Conservation (phyloP, 2,888 invertebrate species). For the Gymnoscelis rufifasciata region DNA sequence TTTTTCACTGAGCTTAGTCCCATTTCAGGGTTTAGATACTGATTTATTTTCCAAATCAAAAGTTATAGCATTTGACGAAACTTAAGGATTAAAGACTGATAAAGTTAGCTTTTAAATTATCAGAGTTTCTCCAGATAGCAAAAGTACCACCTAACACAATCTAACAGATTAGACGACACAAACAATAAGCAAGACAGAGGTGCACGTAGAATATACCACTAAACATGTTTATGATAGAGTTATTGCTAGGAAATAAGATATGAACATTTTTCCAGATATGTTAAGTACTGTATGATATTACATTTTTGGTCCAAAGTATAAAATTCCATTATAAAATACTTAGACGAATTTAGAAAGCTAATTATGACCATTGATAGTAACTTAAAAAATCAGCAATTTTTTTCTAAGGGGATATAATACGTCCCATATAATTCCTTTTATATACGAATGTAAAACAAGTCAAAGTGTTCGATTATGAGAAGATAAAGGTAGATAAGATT, state of each 20-base stretch:
- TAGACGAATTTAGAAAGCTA: conserved; percentile 6
- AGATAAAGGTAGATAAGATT: conserved; percentile 10
- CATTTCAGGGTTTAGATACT: no score
- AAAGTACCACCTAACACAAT: conserved; percentile 40
- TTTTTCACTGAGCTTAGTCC: no score
- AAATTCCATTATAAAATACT: conserved; percentile 20
- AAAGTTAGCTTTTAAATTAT: background rate
- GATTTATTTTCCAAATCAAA: no score
- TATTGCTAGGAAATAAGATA: conserved; percentile 69
- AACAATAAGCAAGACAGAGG: conserved; percentile 51
- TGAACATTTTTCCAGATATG: conserved; percentile 67
- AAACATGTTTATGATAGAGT: conserved; percentile 40
- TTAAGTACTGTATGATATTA: conserved; percentile 51
- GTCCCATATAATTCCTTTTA: conserved; percentile 9
- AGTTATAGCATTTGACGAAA: no score
- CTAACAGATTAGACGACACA: conserved; percentile 27
- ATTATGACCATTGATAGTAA: conserved; percentile 1
- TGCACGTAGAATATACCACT: conserved; percentile 39
- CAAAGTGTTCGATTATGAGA: conserved; percentile 5
- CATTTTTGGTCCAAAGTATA: conserved; percentile 61
- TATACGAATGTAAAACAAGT: conserved; percentile 9
- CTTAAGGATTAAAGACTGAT: no score
- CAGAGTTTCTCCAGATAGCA: conserved; percentile 31
- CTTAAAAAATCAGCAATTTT: background rate
- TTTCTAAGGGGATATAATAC: conserved; percentile 7